Base-by-base conservation (phyloP, 2,113 vertebrate species). In the Anseranas semipalmata region DNA sequence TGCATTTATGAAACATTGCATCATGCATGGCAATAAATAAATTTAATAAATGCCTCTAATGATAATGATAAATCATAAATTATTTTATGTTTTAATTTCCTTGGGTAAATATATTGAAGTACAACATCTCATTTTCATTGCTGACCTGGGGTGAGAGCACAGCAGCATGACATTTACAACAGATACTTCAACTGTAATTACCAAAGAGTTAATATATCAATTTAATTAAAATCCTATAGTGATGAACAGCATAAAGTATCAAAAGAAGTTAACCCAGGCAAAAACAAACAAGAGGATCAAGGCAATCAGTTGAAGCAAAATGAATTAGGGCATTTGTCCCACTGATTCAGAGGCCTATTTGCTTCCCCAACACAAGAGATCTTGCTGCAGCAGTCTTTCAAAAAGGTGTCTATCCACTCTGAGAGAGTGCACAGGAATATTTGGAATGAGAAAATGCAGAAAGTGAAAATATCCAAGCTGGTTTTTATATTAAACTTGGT, bases 161-260 rank as follows among this genome's bases (percentile, higher is more conserved):
- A 92, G 79, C 74, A 86, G 39, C 14, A 19, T 96, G 97, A 95
- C 95, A 96, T 98, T 97, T 97, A 96, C 73, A 96, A 67, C 53
- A 92, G 85, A 97, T 96, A 94, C 75, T 97, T 98, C 97, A 97
- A 75, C 70, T 82, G 93, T 96, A 97, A 98, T 98, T 97, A 96
- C 80, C 75, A 89, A 92, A 96, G 74, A 97, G 87, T 97, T 96
- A 98, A 97, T 97, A 97, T 86, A 98, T 97, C 96, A 97, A 92
- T 97, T 97, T 97, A 98, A 98, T 98, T 98, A 98, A 98, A 98
- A 97, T 97, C 92, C 60, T 80, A 88, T 83, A 87, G 67, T 95
- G 95, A 97, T 95, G 94, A 95, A 97, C 93, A 96, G 95, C 90
- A 94, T 84, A 96, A 97, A 97, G 85, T 93, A 95, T 93, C 87